Evolutionary conservation across 2,113 vertebrate genomes (phyloP), one percentile per base, ranked within the genome.

Genomic region (Ondatra zibethicus): DNA sequence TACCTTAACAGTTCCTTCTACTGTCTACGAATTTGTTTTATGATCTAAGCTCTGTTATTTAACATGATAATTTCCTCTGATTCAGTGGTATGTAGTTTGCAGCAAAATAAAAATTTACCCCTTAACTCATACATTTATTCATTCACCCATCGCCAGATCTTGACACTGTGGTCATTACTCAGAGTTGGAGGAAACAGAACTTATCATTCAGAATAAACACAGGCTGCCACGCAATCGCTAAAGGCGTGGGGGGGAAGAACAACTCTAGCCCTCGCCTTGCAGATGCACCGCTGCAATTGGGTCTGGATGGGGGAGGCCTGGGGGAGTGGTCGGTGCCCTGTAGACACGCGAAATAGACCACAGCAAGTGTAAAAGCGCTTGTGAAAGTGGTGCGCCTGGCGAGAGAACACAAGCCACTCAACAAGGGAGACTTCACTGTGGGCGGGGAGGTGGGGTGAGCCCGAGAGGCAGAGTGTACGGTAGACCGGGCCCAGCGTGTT

Each of bases 111-210:
- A 92, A 94, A 27, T 27, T 65, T 73, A 42, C n/a, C 33, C 61
- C 75, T 88, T 85, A 55, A 93, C 77, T 36, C 85, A 92, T 58
- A 55, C 85, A 85, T 86, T 89, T 94, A 94, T 92, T 92, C 63
- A 65, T 27, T 36, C n/a, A 75, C 42, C 82, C 63, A 63, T 31
- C 47, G 92, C 50, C 85, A 85, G 36, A 45, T 39, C 39, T 31
- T 42, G 47, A 85, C 45, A 50, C 36, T n/a, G 42, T 63, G 76
- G 68, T 27, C 77, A 72, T 61, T 72, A 77, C 31, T 85, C 70
- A 94, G 75, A 89, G 85, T 91, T 45, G 39, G 3, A 52, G 7
- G 19, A 52, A 92, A 92, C 33, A 33, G 29, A 75, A 70, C 76
- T 42, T 21, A 84, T 89, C 42, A 72, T 55, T 65, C 33, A 85